Evolutionary conservation across 2,113 vertebrate species (phyloP), one percentile per base, ranked within the genome.

Genomic region (Tenebrosternarchus preto): DNA sequence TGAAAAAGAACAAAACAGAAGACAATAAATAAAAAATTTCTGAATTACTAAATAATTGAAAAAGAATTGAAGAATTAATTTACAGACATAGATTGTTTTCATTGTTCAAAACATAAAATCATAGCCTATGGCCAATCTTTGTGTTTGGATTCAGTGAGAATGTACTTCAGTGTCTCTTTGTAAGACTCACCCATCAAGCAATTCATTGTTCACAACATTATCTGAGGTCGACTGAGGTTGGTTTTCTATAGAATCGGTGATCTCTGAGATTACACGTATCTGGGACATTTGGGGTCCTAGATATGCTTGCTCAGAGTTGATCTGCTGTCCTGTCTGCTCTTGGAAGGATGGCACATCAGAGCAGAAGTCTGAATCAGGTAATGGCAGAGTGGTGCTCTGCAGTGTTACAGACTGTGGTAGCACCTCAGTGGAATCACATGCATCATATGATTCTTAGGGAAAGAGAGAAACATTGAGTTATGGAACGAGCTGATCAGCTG

Each of bases 341-440:
- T 83, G 87, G 79, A 87, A 92, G n/a, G 87, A 75, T 15, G 77
- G 36, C 1, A 83, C 85, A 3, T 88, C 86, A 29, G 88, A 71
- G 67, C 86, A 87, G 86, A 87, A 94, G n/a, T 80, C 88, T 55
- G 90, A 77, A 25, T 90, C 80, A 0, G 87, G 80, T 43, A 91
- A 55, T 0, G 77, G 74, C 20, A 90, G 88, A 69, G 89, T 67
- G 12, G 90, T 83, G 31, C 79, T 70, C 82, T 74, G 76, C 12
- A 82, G 71, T 57, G 57, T 59, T 29, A 80, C 57, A 12, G 80
- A 33, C 19, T 87, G 89, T 39, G 81, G 36, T 73, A 91, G 72
- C 22, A 87, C 81, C 79, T 93, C 89, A 1, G 89, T 83, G 15
- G 92, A 88, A 82, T 92, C 90, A 46, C 91, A 90, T 5, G 91